phyloP scores from a whole-genome alignment of 2,797 vertebrate species.

The Clarias laeviceps region DNA sequence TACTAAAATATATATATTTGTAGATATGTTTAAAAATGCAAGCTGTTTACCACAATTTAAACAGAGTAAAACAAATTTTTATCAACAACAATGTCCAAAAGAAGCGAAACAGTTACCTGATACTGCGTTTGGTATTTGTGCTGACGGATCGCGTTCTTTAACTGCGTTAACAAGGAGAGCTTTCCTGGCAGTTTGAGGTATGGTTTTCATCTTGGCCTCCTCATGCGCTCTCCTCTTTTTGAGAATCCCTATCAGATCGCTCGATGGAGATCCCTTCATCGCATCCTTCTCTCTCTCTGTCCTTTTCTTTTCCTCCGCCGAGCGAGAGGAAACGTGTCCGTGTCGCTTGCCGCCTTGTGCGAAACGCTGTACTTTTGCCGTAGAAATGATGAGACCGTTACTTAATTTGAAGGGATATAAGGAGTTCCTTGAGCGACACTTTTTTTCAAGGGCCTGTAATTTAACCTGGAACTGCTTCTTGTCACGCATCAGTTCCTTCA shows the following conservation, averaged over 20 bases:
- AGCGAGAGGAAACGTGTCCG: slow-evolving; percentile 26
- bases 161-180: slow-evolving; percentile 71
- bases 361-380: slow-evolving; percentile 37
- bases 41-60: too few relatives aligned
- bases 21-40: too few relatives aligned
- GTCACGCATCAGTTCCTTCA: slow-evolving; percentile 96
- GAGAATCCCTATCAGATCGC: slow-evolving; percentile 95
- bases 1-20: background rate
- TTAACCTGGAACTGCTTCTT: slow-evolving; percentile 94
- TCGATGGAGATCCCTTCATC: slow-evolving; percentile 83
- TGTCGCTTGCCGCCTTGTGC: slow-evolving; percentile 66
- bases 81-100: too few relatives aligned
- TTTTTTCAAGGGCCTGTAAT: slow-evolving; percentile 89
- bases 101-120: slow-evolving; percentile 73
- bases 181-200: slow-evolving; percentile 86
- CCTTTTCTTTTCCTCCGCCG: slow-evolving; percentile 76
- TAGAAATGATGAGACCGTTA: slow-evolving; percentile 44
- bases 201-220: slow-evolving; percentile 83
- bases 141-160: slow-evolving; percentile 84
- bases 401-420: slow-evolving; percentile 37
- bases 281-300: slow-evolving; percentile 77
- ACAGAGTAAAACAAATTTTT: background rate
- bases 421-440: slow-evolving; percentile 76
- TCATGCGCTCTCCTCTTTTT: slow-evolving; percentile 96
- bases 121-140: slow-evolving; percentile 86